Base-by-base conservation (phyloP, 2,888 invertebrate genomes). In the Acanthosepion lycidas region DNA sequence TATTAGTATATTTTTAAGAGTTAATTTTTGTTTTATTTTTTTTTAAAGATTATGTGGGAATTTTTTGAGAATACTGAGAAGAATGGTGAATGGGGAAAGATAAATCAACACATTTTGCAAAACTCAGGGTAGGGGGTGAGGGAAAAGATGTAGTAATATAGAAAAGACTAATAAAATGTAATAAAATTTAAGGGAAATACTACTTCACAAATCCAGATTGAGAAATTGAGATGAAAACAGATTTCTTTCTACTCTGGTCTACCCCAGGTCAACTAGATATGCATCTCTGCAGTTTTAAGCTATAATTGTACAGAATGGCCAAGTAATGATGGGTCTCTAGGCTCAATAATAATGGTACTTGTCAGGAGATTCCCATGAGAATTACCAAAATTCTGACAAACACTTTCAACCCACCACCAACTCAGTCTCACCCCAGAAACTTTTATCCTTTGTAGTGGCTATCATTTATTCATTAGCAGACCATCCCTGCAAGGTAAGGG, bases 361-460 rank as follows among this genome's bases (percentile, higher is more conserved):
- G n/a, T n/a, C n/a, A 78, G n/a, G 78, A 78, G n/a, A 78, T 78
- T 78, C 78, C 78, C 78, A 78, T 78, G 78, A 78, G 78, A 78
- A 78, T 78, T 78, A 78, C 78, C 78, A 78, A 78, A 78, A 78
- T 78, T 78, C 78, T n/a, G 78, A 78, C 78, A n/a, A 78, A 78
- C 78, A 78, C 78, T n/a, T 18, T n/a, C 33, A 33, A 78, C 78
- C 78, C 78, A 78, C 78, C n/a, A n/a, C 6, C 78, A 33, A 78
- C 78, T 12, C 33, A n/a, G 78, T n/a, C n/a, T 8, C 78, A 78
- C 78, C 15, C 78, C n/a, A 78, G n/a, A 78, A 78, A 78, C n/a
- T 78, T 78, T 78, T 78, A 78, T 78, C 78, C 78, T 78, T n/a
- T 78, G n/a, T 78, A 78, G n/a, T 78, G 78, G 78, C 12, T n/a